Evolutionary conservation across 2,797 vertebrate genomes (phyloP), one percentile per base, ranked within the genome.

Genomic region (Spinus olivaceus): DNA sequence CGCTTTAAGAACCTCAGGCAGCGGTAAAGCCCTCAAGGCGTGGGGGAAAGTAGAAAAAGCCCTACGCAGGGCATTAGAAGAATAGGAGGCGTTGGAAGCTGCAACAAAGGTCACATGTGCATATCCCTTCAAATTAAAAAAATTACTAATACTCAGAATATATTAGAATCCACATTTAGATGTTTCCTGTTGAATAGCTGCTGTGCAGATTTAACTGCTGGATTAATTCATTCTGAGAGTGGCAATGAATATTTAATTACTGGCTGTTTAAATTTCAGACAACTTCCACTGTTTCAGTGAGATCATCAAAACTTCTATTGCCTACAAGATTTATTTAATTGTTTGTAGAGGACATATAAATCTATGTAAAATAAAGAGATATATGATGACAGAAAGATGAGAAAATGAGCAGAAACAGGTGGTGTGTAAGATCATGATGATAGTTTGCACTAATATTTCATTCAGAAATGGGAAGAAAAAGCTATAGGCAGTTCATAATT

Each of bases 41-140:
- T n/a, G n/a, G n/a, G n/a, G n/a, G n/a, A n/a, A n/a, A n/a, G n/a
- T n/a, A n/a, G n/a, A n/a, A n/a, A n/a, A n/a, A n/a, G n/a, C n/a
- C n/a, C n/a, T n/a, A n/a, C n/a, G n/a, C n/a, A n/a, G n/a, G n/a
- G n/a, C n/a, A n/a, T n/a, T n/a, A n/a, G n/a, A n/a, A n/a, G n/a
- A n/a, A n/a, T n/a, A n/a, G n/a, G n/a, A n/a, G n/a, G n/a, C n/a
- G n/a, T n/a, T n/a, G n/a, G n/a, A n/a, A n/a, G n/a, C n/a, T n/a
- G n/a, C n/a, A n/a, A n/a, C n/a, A n/a, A n/a, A n/a, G n/a, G 13
- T 59, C n/a, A 65, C 6, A 7, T 57, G 7, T 0, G 0, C 35
- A 12, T 69, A 30, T 69, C 12, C 42, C 25, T n/a, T 81, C 42
- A 77, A 50, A 63, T 59, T 17, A 47, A 79, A 85, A 74, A 69